Evolutionary conservation across 2,888 invertebrate species (phyloP), one percentile per base, ranked within the genome.

Genomic region (Keiferia lycopersicella): DNA sequence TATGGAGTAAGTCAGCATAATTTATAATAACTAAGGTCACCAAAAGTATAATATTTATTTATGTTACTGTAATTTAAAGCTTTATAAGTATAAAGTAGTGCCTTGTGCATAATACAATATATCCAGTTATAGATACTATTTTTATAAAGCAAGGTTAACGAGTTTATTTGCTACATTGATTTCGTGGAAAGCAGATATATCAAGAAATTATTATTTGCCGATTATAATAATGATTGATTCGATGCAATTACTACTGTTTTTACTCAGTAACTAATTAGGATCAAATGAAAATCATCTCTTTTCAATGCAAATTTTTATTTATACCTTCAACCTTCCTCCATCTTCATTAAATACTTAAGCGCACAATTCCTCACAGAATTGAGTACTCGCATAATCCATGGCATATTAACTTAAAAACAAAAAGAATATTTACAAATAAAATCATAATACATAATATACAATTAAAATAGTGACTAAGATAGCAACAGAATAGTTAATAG

Each of bases 401-500:
- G 91, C 91, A 91, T 86, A 83, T 87, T 88, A 90, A 88, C 85
- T 88, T 88, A 88, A 51, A 51, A 51, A 84, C 20, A 75, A 81
- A 85, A 83, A 81, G 80, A 84, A 85, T 91, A 91, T 91, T 91
- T 91, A 91, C 91, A 91, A 89, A 89, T 88, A 87, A 81, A 84
- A 80, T 80, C 82, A 81, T 70, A 75, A 75, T 87, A 90, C 79
- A 91, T 83, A 90, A 86, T 86, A 90, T 87, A 90, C 88, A 91
- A 84, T 87, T 89, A 91, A 82, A 88, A 82, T 90, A 91, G 83
- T 91, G 91, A 91, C 91, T 91, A 88, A 85, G 80, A 79, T 82
- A 85, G 74, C 77, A 82, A 84, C 78, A 81, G 79, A 84, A 78
- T 73, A 80, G 81, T 83, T 79, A 78, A 80, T 76, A 74, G n/a